Percentiles rank a stretch among this genome's conserved stretches.
These are phyloP conservation scores for Dasyprocta punctata DNA, from an alignment of 2,113 vertebrate species.

Conservation along the genomic window DNA sequence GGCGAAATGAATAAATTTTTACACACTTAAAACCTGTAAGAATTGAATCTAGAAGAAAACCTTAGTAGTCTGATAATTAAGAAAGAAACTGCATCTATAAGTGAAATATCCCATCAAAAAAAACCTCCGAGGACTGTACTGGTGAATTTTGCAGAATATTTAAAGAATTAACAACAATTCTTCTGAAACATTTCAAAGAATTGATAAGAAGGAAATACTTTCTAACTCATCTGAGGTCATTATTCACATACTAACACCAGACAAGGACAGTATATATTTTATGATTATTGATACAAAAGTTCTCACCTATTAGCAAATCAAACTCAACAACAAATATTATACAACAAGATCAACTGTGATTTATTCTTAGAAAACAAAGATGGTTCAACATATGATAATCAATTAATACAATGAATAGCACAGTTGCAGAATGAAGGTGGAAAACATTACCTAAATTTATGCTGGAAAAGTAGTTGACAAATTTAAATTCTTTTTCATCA, in stretches of 20 bases:
- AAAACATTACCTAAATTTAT: background rate
- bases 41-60: background rate
- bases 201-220: background rate
- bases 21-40: background rate
- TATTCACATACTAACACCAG: background rate
- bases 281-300: background rate
- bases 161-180: background rate
- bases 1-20: background rate
- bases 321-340: background rate
- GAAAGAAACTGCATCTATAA: background rate
- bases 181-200: background rate
- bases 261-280: background rate
- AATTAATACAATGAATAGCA: background rate
- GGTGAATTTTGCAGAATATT: background rate
- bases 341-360: background rate
- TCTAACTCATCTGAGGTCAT: background rate
- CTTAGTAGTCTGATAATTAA: background rate
- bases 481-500: background rate
- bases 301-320: background rate
- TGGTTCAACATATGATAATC: background rate
- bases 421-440: background rate
- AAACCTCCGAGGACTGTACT: background rate
- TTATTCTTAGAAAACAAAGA: background rate
- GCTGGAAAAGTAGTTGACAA: background rate
- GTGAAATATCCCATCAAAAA: background rate